Conservation (phyloP, 2,888 invertebrate genomes). For the Zeuzera pyrina region DNA sequence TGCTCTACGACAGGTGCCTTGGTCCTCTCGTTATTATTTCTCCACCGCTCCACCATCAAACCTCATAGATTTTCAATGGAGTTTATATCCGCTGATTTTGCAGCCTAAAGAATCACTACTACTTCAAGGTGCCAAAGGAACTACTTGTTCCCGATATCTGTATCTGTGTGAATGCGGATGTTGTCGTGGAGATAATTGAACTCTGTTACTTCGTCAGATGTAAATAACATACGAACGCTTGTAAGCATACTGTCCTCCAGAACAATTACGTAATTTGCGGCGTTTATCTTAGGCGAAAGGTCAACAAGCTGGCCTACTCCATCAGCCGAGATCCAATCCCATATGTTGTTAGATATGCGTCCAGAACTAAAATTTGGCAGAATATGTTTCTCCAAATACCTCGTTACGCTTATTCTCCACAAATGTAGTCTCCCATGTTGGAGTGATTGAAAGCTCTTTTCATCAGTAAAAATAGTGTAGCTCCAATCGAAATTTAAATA, state of each 20-base stretch:
- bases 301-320: slow-evolving; percentile 2
- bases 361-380: slow-evolving; percentile 2
- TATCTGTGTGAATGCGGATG: neutral
- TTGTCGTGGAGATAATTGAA: no score
- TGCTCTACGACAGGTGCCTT: no score
- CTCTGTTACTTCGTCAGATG: neutral
- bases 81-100: no score
- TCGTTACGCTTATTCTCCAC: no score
- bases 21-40: no score
- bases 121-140: neutral
- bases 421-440: no score
- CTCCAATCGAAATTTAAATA: no score
- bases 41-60: no score
- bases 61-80: no score
- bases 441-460: no score
- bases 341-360: slow-evolving; percentile 1
- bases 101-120: neutral
- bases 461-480: no score
- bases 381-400: neutral
- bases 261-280: neutral
- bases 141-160: neutral
- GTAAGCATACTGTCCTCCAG: neutral
- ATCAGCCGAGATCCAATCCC: slow-evolving; percentile 2
- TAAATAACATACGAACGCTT: neutral
- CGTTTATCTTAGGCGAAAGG: neutral